Conservation (phyloP, 1,140 invertebrate species). For the Arctopsyche grandis region DNA sequence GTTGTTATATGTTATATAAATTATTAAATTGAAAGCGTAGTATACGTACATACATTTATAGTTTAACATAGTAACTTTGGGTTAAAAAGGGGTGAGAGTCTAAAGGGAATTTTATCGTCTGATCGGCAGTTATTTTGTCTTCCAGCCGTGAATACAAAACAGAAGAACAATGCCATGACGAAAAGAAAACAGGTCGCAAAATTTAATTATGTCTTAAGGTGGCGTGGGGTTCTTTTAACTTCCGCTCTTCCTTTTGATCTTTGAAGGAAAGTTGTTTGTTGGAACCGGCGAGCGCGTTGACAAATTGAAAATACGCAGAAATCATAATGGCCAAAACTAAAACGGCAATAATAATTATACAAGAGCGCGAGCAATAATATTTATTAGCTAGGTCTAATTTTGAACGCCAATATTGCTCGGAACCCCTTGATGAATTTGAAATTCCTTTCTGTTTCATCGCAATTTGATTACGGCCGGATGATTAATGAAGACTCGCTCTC, state of each 20-base stretch:
- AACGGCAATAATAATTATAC: slow-evolving; percentile 26
- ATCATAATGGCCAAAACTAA: slow-evolving; percentile 30
- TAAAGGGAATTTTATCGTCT: background rate
- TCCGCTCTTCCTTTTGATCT: slow-evolving; percentile 34
- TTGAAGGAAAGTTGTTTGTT: slow-evolving; percentile 30
- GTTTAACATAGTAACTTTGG: background rate
- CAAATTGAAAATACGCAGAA: slow-evolving; percentile 34
- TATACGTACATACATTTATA: background rate
- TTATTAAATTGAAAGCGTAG: background rate
- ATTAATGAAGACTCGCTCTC: slow-evolving; percentile 28
- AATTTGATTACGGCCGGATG: slow-evolving; percentile 28
- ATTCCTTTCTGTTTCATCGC: background rate
- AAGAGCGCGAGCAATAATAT: slow-evolving; percentile 22
- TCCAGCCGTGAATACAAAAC: slow-evolving; percentile 24
- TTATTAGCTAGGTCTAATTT: slow-evolving; percentile 17
- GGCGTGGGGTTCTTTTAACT: slow-evolving; percentile 4
- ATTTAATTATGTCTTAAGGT: slow-evolving; percentile 49
- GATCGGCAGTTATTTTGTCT: background rate
- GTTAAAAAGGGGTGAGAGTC: background rate
- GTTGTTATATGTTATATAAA: too few relatives aligned
- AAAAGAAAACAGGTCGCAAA: slow-evolving; percentile 52
- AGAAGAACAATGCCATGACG: slow-evolving; percentile 5
- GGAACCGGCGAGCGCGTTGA: background rate
- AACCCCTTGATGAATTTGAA: slow-evolving; percentile 7
- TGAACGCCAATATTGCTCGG: background rate